These are phyloP conservation scores for Halictus ligatus DNA, from an alignment of 2,888 invertebrate species.

Conservation along the genomic window DNA sequence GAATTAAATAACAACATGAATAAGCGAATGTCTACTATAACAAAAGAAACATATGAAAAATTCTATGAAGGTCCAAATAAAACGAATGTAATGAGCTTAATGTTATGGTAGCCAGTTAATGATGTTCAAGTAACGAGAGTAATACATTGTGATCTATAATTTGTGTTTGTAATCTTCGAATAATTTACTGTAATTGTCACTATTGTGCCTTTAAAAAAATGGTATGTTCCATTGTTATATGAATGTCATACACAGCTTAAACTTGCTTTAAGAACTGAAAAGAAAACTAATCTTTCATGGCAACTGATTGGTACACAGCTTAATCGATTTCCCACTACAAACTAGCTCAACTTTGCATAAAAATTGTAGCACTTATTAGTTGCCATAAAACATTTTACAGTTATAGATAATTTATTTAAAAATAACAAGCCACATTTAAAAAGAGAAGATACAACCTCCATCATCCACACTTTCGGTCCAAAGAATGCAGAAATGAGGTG, in stretches of 20 bases:
- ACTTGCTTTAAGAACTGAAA: conserved; percentile 12
- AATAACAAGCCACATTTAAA: conserved; percentile 39
- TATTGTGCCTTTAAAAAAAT: conserved; percentile 28
- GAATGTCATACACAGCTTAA: conserved; percentile 23
- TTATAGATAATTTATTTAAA: background rate
- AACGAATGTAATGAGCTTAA: conserved; percentile 12
- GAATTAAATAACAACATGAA: background rate
- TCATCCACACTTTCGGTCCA: conserved; percentile 95
- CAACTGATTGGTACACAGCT: background rate
- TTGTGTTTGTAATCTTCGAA: background rate
- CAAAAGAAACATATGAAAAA: conserved; percentile 8
- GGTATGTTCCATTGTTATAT: conserved; percentile 4
- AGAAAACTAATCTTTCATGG: conserved; percentile 21
- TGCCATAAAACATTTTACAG: conserved; percentile 26
- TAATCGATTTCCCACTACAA: background rate
- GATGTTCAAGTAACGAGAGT: background rate
- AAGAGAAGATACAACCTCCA: conserved; percentile 86
- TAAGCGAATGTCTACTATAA: background rate
- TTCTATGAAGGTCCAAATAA: conserved; percentile 30
- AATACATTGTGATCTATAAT: background rate
- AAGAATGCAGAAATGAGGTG: conserved; percentile 94
- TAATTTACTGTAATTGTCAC: background rate
- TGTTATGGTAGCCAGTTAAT: background rate
- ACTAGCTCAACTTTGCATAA: background rate
- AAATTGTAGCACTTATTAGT: background rate